Conservation (phyloP, 1,140 invertebrate species). For the Meteorus sp. region DNA sequence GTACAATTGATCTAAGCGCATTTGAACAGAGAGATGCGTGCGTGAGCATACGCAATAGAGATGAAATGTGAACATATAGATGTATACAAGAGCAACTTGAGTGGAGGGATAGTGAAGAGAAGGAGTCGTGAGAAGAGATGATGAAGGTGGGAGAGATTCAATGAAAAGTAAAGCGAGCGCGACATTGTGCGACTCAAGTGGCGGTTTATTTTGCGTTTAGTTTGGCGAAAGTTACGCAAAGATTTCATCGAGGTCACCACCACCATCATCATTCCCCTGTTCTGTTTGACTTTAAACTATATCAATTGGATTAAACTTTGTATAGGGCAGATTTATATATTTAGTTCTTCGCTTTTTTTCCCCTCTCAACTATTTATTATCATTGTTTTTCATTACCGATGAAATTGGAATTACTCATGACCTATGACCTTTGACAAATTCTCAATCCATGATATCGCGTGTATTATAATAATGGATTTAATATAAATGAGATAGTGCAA, state of each 20-base stretch:
- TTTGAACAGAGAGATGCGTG: constrained; percentile 3
- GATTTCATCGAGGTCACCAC: constrained; percentile 2
- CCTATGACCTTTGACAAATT: not conserved
- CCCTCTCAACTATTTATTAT: too few species aligned
- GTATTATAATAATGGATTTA: too few species aligned
- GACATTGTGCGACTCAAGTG: constrained; percentile 28
- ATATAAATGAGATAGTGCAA: too few species aligned
- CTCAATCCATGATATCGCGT: too few species aligned
- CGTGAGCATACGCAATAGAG: not conserved
- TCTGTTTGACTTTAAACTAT: not conserved
- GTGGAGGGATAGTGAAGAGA: not conserved
- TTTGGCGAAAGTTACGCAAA: constrained; percentile 47
- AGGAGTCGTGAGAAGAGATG: constrained; percentile 8
- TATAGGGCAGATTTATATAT: not conserved
- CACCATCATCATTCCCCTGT: not conserved
- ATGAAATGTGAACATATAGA: not conserved
- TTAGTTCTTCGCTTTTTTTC: too few species aligned
- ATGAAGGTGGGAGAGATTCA: constrained; percentile 5
- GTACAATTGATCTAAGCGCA: constrained; percentile 4
- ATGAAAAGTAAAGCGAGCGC: constrained; percentile 5
- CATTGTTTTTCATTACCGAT: too few species aligned
- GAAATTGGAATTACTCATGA: not conserved
- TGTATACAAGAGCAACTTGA: not conserved
- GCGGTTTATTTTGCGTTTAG: constrained; percentile 41
- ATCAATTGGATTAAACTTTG: constrained; percentile 4